Evolutionary conservation across 2,888 invertebrate species (phyloP), one percentile per base, ranked within the genome.

Genomic region (Galerucella nymphaeae): DNA sequence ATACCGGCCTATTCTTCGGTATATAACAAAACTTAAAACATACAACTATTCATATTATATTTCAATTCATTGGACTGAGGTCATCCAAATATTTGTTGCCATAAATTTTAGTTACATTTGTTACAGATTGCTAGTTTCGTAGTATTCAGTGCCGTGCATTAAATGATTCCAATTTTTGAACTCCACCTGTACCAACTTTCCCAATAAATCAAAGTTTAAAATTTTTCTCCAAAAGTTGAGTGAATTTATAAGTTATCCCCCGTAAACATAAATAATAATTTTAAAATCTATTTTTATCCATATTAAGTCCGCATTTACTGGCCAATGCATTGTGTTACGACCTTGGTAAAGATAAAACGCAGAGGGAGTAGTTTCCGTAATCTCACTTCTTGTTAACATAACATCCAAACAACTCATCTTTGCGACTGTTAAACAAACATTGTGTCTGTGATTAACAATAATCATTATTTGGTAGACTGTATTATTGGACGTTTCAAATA

Each of bases 331-430:
- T 16, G 16, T 53, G 9, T 18, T 16, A 18, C 53, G 53, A 53
- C 53, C 53, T 53, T 53, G 53, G n/a, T 53, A 18, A 11, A 53
- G 1, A 18, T 16, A 16, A 16, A 53, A 53, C 16, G 9, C 4
- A 18, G 18, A n/a, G 48, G 48, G 48, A 48, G 14, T 48, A n/a
- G n/a, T 53, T 53, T n/a, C 18, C 55, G 16, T 16, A 55, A 66
- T 66, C 55, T 55, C 18, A 8, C 14, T 48, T 66, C 16, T 16
- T 53, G 50, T 30, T 41, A 66, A 55, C 66, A 66, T 8, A 38
- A 38, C 30, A 38, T 38, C 30, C 30, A 55, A 66, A 66, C 55
- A 66, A 66, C 53, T 55, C 55, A 66, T 45, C 62, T 18, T 18
- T 53, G 20, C 23, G 23, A 59, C 18, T 57, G 16, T 18, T 53